These are phyloP conservation scores for Uria lomvia DNA, from an alignment of 2,113 vertebrate genomes.

Conservation along the genomic window DNA sequence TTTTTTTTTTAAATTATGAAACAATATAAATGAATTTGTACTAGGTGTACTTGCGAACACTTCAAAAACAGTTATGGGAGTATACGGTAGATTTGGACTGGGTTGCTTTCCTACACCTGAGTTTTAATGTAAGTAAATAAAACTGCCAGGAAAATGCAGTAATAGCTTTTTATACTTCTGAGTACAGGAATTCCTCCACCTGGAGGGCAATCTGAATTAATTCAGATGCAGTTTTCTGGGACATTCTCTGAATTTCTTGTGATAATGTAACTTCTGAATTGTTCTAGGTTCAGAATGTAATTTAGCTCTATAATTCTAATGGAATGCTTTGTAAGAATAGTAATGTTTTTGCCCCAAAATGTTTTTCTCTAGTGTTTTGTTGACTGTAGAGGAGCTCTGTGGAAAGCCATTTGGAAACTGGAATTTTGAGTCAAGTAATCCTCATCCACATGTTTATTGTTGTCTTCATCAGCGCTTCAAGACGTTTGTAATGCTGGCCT, in stretches of 20 bases:
- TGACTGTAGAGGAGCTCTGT: not conserved
- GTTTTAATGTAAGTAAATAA: not conserved
- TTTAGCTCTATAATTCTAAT: not conserved
- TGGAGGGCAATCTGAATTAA: not conserved
- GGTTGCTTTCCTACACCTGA: not conserved
- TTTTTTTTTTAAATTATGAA: not conserved
- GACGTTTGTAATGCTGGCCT: not conserved
- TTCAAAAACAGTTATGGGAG: not conserved
- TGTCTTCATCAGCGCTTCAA: not conserved
- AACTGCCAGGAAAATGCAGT: not conserved
- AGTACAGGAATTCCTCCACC: not conserved
- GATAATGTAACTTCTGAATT: not conserved
- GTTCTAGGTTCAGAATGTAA: not conserved
- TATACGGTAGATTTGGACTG: not conserved
- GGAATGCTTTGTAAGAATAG: not conserved
- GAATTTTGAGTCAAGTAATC: not conserved
- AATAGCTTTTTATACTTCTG: not conserved
- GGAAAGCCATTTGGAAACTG: not conserved
- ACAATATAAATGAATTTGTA: not conserved
- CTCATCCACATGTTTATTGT: too few relatives aligned
- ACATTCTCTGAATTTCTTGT: not conserved
- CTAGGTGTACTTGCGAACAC: not conserved
- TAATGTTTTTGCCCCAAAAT: not conserved
- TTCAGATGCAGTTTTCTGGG: not conserved
- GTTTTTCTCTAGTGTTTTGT: not conserved